Conservation (phyloP, 2,797 vertebrate species). For the Myotis planiceps region DNA sequence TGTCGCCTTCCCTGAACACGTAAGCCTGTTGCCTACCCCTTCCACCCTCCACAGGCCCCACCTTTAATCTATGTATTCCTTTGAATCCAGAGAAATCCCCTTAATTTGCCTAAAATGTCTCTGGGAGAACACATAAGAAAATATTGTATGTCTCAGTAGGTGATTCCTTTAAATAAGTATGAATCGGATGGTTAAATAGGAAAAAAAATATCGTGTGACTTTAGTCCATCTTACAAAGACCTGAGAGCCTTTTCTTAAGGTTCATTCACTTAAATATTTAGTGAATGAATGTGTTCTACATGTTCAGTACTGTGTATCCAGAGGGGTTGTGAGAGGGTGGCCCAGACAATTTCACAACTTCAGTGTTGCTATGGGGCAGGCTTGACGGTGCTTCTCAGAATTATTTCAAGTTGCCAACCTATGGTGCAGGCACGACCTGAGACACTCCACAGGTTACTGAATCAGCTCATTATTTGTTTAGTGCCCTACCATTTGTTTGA, state of each 20-base stretch:
- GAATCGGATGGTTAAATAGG: not conserved
- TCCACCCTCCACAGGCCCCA: not conserved
- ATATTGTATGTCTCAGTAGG: not conserved
- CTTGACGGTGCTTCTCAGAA: slow-evolving; percentile 35
- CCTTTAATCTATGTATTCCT: not conserved
- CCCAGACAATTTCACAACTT: not conserved
- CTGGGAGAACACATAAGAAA: not conserved
- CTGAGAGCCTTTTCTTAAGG: not conserved
- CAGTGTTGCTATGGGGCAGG: not conserved
- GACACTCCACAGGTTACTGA: slow-evolving; percentile 56
- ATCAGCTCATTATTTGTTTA: slow-evolving; percentile 74
- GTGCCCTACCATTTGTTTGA: slow-evolving; percentile 72
- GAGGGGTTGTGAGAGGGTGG: not conserved
- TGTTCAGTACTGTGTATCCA: not conserved
- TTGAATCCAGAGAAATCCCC: not conserved
- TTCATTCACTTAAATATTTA: slow-evolving; percentile 37
- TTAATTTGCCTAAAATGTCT: not conserved
- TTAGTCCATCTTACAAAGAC: slow-evolving; percentile 18
- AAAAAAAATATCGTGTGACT: not conserved
- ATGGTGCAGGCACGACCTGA: slow-evolving; percentile 20
- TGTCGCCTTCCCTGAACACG: not conserved
- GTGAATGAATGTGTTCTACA: not conserved
- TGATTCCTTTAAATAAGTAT: slow-evolving; percentile 29
- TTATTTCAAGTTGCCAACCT: slow-evolving; percentile 55
- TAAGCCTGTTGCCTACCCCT: not conserved